Evolutionary conservation across 2,113 vertebrate genomes (phyloP).

Genomic region (Leptosomus discolor): DNA sequence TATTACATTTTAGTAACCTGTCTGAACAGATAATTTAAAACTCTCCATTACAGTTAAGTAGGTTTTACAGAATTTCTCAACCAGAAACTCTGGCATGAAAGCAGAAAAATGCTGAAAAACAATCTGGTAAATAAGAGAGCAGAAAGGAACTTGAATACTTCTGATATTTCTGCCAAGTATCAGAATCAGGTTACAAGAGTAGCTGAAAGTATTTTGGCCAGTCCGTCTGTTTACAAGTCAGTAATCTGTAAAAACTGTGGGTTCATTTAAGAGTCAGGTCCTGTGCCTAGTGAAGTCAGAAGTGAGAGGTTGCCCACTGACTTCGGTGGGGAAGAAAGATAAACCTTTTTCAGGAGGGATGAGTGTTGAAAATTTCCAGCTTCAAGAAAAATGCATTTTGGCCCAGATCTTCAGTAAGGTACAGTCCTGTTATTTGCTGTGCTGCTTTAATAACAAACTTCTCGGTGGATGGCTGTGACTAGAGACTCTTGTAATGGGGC

Average conservation of each 20-base stretch:
- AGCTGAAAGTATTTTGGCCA: background rate
- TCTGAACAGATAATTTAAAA: background rate
- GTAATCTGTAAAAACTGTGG: background rate
- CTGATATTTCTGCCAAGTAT: background rate
- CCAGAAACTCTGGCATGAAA: background rate
- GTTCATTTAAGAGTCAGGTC: background rate
- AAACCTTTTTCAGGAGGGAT: background rate
- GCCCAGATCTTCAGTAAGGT: background rate
- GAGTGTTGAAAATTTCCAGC: background rate
- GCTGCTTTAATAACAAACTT: background rate
- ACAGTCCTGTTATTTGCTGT: background rate
- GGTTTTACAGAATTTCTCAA: background rate
- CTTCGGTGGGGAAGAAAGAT: background rate
- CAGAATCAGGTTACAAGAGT: background rate
- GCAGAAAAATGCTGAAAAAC: background rate
- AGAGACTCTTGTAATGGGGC: slow-evolving; percentile 9
- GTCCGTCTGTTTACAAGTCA: background rate
- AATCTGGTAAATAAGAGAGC: background rate
- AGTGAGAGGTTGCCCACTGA: background rate
- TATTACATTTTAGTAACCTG: background rate
- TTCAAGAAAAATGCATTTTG: background rate
- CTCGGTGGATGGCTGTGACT: background rate
- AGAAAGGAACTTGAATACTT: background rate
- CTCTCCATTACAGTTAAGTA: background rate
- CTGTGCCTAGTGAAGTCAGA: background rate